Conservation (phyloP, 1,140 invertebrate genomes). For the Coenobita brevimanus region DNA sequence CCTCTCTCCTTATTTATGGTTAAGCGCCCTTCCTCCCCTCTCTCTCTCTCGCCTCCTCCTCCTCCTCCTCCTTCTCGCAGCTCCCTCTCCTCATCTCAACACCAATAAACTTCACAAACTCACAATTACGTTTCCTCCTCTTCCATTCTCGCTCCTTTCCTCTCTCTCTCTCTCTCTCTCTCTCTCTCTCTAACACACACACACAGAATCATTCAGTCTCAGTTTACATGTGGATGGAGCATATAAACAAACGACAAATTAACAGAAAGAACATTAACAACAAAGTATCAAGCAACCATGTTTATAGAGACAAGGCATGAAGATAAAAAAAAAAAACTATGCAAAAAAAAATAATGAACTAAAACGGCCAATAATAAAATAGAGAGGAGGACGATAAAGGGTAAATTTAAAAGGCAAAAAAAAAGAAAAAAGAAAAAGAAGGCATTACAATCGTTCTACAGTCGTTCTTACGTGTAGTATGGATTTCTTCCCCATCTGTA, state of each 20-base stretch:
- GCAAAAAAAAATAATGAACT: neutral
- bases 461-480: neutral
- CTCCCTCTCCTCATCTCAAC: neutral
- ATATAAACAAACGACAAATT: no score
- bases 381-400: neutral
- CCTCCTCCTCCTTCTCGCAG: neutral
- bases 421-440: neutral
- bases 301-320: no score
- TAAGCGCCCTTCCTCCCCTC: neutral
- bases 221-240: no score
- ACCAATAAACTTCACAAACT: no score
- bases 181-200: no score
- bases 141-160: neutral
- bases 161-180: no score
- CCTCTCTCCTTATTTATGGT: neutral
- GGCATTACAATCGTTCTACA: neutral
- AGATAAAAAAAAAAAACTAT: neutral
- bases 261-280: no score
- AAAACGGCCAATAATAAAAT: neutral
- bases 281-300: no score
- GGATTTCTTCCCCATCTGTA: no score
- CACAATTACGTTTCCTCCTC: no score
- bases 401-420: neutral
- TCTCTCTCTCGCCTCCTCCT: neutral
- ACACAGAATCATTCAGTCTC: no score